Base-by-base conservation (phyloP, 2,797 vertebrate genomes). In the Urophycis tenuis region DNA sequence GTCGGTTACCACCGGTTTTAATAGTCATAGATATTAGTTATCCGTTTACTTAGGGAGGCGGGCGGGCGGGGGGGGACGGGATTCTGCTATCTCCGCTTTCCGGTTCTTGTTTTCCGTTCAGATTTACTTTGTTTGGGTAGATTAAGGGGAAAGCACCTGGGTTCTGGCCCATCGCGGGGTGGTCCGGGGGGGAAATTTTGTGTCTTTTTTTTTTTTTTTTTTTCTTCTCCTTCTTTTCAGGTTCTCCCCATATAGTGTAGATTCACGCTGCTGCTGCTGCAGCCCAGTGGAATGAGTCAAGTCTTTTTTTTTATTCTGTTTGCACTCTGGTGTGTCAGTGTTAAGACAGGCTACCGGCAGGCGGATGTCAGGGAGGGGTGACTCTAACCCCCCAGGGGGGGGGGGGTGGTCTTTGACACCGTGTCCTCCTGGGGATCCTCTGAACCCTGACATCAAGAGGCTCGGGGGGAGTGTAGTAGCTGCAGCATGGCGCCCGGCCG, bases 81-180 rank as follows among this genome's bases (percentile, higher is more conserved):
- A n/a, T n/a, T 67, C 60, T 5, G 60, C n/a, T 67, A 12, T 25
- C 60, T 67, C 25, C 2, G 60, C 12, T 67, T 67, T 25, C 60
- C 10, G 60, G 60, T 67, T 12, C 11, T 25, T 60, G 7, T 60
- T 60, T 60, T 19, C 53, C 22, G 53, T 60, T 60, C 10, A 29
- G 60, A 25, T 67, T 67, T 29, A 10, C 25, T 67, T 29, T 67
- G 60, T 67, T 36, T 73, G 36, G 34, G 34, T 39, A 39, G 34
- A 73, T 73, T 39, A 73, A 73, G 36, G 33, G 17, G 72, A 35
- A 73, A 39, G 36, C 14, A 67, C 60, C 60, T 67, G 60, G 25
- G 60, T 67, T 29, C n/a, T 67, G 53, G n/a, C 60, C 60, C 25
- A 29, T 67, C 3, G 15, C 60, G 25, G 60, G 25, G 53, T n/a